Conservation (phyloP, 2,113 vertebrate genomes). For the Pimephales promelas region DNA sequence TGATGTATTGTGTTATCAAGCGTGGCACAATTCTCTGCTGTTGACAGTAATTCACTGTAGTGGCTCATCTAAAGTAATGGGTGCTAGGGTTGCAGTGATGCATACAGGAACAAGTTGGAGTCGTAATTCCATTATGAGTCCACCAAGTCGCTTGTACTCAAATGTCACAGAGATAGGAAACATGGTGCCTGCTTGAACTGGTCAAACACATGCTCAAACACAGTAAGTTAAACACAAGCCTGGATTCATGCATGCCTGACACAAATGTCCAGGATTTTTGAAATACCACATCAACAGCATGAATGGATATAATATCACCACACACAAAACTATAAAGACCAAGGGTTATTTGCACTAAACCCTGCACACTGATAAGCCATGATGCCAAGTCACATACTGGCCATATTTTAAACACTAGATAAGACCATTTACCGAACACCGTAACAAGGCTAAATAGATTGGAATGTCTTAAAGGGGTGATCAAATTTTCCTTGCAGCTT, state of each 20-base stretch:
- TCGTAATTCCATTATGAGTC: conserved; percentile 55
- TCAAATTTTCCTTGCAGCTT: too few species aligned
- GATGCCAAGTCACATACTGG: neutral
- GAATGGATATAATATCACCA: neutral
- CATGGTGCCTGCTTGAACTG: neutral
- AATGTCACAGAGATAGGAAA: conserved; percentile 39
- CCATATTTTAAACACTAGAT: conserved; percentile 23
- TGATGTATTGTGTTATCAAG: conserved; percentile 30
- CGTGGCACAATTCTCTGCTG: conserved; percentile 63
- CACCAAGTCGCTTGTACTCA: conserved; percentile 42
- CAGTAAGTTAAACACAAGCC: neutral
- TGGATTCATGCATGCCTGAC: neutral
- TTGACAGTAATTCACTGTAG: conserved; percentile 65
- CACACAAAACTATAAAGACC: neutral
- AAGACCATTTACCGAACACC: conserved; percentile 7
- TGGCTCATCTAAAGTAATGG: conserved; percentile 62
- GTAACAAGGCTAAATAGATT: neutral
- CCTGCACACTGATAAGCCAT: neutral
- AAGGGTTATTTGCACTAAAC: neutral
- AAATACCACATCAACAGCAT: neutral
- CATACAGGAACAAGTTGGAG: conserved; percentile 62
- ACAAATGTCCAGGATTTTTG: neutral
- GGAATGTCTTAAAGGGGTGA: too few species aligned
- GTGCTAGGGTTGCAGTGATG: conserved; percentile 64
- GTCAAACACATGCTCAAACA: conserved; percentile 15